Base-by-base conservation (phyloP, 1,140 invertebrate genomes). In the Calephelis virginiensis region DNA sequence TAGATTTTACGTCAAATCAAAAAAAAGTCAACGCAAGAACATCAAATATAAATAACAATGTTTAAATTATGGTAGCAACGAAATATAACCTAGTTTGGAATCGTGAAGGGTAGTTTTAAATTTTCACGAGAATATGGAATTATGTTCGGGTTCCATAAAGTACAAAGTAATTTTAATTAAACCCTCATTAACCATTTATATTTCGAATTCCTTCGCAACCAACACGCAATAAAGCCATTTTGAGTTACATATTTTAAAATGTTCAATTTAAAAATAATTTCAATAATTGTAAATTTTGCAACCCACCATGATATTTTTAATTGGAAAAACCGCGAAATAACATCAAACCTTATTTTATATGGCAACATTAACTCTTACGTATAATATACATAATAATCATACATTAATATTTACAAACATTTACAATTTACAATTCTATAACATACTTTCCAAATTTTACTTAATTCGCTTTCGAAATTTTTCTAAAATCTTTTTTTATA, bases 331-430 rank as follows among this genome's bases (percentile, higher is more conserved):
- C 50, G 28, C 50, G 50, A 17, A 53, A 53, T 53, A 28, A 53
- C 17, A 53, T 28, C 11, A 11, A 53, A 28, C 50, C 50, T 53
- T 53, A 53, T 17, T 28, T 53, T 53, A 53, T 53, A 53, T 53
- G 50, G 50, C 50, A 53, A 53, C 50, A 53, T 53, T 53, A 53
- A 53, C 17, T 53, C 50, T 53, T 53, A 53, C 9, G 11, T 17
- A 9, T 43, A 28, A 28, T 28, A 28, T 28, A 28, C 28, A 28
- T 28, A 28, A 2, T 28, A 28, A 1, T 28, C 28, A 28, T 28
- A 28, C 40, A 43, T 43, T 43, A 17, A 53, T 53, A 53, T 53
- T 53, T 53, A 53, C 50, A 53, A 53, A 17, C 28, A 53, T 53
- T 53, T 53, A 53, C 50, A 53, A 53, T 53, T 53, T 53, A 53